Conservation (phyloP, 2,888 invertebrate species). For the Caprella mutica region DNA sequence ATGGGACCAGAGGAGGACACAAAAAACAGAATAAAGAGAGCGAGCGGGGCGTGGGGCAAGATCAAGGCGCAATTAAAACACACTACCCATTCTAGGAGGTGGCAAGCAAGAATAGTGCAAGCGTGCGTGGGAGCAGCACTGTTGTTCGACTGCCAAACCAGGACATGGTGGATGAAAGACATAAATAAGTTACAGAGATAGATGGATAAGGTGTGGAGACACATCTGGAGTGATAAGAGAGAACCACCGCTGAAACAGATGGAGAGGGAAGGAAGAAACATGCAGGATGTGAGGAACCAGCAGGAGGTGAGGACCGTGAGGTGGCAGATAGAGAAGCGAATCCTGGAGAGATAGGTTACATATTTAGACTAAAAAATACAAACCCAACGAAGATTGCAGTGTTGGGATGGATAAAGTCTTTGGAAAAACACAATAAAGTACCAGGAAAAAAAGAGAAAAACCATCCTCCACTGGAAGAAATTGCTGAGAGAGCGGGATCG, state of each 20-base stretch:
- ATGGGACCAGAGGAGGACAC: background rate
- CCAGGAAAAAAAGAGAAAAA: background rate
- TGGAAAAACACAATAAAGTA: background rate
- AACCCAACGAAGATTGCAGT: background rate
- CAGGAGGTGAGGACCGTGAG: background rate
- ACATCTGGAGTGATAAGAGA: no score
- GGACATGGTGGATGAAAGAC: background rate
- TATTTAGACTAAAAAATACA: background rate
- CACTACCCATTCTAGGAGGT: no score
- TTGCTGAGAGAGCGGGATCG: background rate
- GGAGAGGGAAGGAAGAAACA: no score
- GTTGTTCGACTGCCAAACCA: background rate
- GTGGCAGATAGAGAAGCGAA: background rate
- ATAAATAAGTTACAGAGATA: background rate
- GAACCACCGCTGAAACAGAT: no score
- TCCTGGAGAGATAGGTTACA: background rate
- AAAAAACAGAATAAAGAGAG: background rate
- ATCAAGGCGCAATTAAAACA: background rate
- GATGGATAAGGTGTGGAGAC: background rate
- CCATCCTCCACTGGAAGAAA: background rate
- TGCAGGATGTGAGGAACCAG: background rate
- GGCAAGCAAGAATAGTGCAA: background rate
- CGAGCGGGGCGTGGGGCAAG: background rate
- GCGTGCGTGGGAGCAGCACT: no score
- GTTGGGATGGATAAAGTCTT: background rate